A percentile compares a stretch with the other conserved stretches of the same genome.
Evolutionary conservation across 2,113 vertebrate species (phyloP).

Genomic region (Ameiurus melas): DNA sequence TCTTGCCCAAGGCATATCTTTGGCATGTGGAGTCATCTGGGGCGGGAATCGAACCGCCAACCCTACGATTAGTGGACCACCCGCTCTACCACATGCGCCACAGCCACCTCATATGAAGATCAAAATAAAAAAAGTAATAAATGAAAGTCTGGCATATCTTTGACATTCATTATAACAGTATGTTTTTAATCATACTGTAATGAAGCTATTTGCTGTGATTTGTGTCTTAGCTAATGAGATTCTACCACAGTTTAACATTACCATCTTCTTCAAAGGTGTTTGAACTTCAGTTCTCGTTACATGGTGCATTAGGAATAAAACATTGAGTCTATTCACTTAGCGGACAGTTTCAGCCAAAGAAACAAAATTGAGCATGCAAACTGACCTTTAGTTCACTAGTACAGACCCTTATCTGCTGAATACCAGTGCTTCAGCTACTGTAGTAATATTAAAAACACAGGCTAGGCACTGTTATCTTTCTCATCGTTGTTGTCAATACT

Average conservation of each 20-base stretch:
- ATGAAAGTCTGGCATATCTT: not conserved
- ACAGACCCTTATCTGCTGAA: not conserved
- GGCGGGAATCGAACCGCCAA: too few relatives aligned
- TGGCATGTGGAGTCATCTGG: too few relatives aligned
- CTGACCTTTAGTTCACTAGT: not conserved
- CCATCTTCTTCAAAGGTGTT: not conserved
- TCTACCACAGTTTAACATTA: not conserved
- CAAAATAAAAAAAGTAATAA: not conserved
- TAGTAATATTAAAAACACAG: not conserved
- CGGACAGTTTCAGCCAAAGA: not conserved
- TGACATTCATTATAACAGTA: not conserved
- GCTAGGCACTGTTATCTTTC: not conserved
- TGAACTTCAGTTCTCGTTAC: not conserved
- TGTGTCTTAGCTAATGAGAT: not conserved
- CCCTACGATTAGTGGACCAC: too few relatives aligned
- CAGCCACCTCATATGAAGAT: conserved; percentile 28
- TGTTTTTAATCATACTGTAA: not conserved
- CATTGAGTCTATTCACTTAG: not conserved
- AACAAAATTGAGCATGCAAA: not conserved
- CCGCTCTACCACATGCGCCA: too few relatives aligned
- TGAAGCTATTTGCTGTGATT: not conserved
- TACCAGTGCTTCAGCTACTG: not conserved
- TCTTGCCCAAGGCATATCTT: too few relatives aligned
- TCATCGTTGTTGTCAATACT: not conserved
- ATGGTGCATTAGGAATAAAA: not conserved